These are phyloP conservation scores for Hydraecia micacea DNA, from an alignment of 2,888 invertebrate genomes.

Conservation along the genomic window DNA sequence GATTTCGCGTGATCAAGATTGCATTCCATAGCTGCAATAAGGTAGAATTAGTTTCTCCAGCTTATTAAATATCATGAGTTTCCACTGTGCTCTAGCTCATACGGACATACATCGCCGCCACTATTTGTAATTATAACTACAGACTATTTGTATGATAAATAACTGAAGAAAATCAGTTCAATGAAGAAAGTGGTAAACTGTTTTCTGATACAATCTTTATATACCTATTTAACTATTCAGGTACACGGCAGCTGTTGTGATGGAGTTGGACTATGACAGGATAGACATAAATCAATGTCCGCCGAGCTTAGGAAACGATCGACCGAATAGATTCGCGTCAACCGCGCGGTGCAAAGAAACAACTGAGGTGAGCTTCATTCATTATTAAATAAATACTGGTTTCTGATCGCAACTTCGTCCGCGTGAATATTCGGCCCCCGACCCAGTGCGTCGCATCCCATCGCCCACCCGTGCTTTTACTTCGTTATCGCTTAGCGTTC, in stretches of 20 bases:
- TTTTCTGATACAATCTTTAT: neutral
- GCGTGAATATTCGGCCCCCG: too few species aligned
- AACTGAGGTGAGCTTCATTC: slow-evolving; percentile 92
- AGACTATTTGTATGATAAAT: neutral
- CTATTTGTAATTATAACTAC: neutral
- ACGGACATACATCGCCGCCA: neutral
- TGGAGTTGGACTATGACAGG: slow-evolving; percentile 98
- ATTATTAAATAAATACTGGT: neutral
- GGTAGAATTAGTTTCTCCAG: neutral
- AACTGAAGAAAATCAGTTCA: neutral
- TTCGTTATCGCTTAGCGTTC: too few species aligned
- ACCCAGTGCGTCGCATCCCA: too few species aligned
- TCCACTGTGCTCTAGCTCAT: neutral
- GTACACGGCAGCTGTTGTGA: slow-evolving; percentile 97
- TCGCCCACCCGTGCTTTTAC: too few species aligned
- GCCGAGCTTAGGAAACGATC: slow-evolving; percentile 95
- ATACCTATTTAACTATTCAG: too few species aligned
- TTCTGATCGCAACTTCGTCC: too few species aligned
- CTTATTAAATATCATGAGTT: neutral
- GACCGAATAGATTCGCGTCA: slow-evolving; percentile 96
- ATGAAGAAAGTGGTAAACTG: neutral
- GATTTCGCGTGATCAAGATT: neutral
- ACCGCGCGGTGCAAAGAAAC: slow-evolving; percentile 98
- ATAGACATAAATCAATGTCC: slow-evolving; percentile 99
- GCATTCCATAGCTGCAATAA: neutral